Evolutionary conservation across 2,797 vertebrate genomes (phyloP).

Genomic region (Alcedo atthis): DNA sequence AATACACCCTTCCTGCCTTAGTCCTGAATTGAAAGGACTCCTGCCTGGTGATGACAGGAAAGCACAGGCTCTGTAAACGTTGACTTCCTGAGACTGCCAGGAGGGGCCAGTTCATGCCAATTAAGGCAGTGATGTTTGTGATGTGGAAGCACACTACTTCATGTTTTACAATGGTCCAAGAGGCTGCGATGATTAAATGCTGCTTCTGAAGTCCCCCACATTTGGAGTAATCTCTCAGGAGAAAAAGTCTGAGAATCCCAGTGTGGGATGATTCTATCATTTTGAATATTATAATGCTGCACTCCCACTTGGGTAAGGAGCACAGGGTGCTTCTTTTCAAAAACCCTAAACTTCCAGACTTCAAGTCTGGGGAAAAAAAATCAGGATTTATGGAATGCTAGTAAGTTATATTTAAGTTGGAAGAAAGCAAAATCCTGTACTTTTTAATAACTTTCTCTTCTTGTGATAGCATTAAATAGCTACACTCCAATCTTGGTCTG

Average conservation of each 20-base stretch:
- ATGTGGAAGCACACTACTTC: background rate
- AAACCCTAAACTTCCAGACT: background rate
- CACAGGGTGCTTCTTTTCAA: background rate
- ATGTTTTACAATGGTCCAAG: background rate
- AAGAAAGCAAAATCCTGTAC: background rate
- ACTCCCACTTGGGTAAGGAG: background rate
- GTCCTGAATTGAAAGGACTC: conserved; percentile 26
- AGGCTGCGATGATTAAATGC: background rate
- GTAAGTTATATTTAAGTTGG: background rate
- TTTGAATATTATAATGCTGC: background rate
- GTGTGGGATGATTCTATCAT: background rate
- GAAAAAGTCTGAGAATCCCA: background rate
- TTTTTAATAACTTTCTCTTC: background rate
- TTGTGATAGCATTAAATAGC: background rate
- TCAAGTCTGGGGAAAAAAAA: background rate
- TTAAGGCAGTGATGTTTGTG: background rate
- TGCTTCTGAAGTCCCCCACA: background rate
- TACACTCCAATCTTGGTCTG: background rate
- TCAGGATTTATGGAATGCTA: background rate
- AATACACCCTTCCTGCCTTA: conserved; percentile 39
- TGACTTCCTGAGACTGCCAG: conserved; percentile 30
- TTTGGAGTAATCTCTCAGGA: background rate
- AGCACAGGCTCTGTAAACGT: background rate
- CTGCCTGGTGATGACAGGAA: conserved; percentile 39
- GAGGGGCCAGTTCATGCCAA: background rate